Conservation (phyloP, 2,888 invertebrate species). For the Archips crataeganus region DNA sequence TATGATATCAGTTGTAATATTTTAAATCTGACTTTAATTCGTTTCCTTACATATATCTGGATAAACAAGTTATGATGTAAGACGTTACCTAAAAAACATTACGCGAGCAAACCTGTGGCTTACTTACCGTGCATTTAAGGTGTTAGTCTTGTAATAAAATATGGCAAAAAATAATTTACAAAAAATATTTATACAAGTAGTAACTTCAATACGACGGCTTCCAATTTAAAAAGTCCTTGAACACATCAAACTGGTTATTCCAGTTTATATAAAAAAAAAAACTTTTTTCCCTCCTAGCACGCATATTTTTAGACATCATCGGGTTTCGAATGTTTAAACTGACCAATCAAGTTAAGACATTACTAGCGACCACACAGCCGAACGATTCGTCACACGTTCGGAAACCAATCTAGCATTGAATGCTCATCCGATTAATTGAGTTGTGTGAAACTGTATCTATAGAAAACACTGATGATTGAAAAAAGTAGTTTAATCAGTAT, state of each 20-base stretch:
- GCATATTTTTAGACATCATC: neutral
- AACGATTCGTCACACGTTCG: slow-evolving; percentile 24
- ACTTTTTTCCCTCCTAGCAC: neutral
- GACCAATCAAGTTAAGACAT: slow-evolving; percentile 30
- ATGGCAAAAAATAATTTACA: neutral
- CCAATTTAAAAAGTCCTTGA: neutral
- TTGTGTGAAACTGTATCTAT: slow-evolving; percentile 11
- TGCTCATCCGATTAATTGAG: slow-evolving; percentile 19
- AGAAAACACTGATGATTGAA: neutral
- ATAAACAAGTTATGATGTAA: no score
- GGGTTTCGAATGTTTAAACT: slow-evolving; percentile 6
- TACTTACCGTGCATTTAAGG: neutral
- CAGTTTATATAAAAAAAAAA: neutral
- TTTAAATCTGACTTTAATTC: no score
- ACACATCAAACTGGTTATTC: slow-evolving; percentile 8
- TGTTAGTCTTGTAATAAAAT: neutral
- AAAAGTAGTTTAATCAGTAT: neutral
- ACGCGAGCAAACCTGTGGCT: neutral
- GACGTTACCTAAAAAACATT: neutral
- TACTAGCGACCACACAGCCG: slow-evolving; percentile 6
- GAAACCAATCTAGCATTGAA: slow-evolving; percentile 11
- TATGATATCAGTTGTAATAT: no score
- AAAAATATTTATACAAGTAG: neutral
- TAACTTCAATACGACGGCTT: neutral
- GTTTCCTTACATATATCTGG: no score